phyloP scores from a whole-genome alignment of 2,888 invertebrate genomes.

The Dynastes hyllus region DNA sequence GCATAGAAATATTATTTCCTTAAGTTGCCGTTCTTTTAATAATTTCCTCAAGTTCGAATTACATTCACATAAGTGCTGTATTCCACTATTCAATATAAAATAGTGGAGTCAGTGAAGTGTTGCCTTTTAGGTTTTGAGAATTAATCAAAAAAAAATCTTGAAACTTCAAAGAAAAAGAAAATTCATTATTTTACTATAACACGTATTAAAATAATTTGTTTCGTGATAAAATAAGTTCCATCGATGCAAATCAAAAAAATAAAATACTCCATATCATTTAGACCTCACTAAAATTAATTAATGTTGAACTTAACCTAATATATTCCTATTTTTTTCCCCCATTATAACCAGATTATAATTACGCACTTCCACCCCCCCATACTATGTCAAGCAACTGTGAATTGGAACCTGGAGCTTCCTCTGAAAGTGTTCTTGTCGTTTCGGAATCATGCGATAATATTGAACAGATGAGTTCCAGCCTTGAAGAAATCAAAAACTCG shows the following conservation, averaged over 20 bases:
- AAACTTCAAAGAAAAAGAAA: no score
- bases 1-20: no score
- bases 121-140: no score
- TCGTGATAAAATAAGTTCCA: neutral
- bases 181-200: neutral
- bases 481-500: constrained; percentile 75
- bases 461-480: constrained; percentile 78
- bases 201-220: constrained; percentile 1
- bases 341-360: neutral
- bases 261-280: neutral
- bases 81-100: no score
- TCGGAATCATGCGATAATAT: constrained; percentile 83
- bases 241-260: neutral
- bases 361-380: neutral
- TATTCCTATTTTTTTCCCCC: neutral
- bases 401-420: constrained; percentile 76
- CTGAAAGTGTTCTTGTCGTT: constrained; percentile 81
- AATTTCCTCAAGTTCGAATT: no score
- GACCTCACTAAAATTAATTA: neutral
- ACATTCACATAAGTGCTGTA: no score
- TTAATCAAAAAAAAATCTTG: no score
- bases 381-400: constrained; percentile 63
- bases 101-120: no score
- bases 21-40: no score
- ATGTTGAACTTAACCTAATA: neutral